phyloP scores from a whole-genome alignment of 2,797 vertebrate species.

The Sciaenops ocellatus region DNA sequence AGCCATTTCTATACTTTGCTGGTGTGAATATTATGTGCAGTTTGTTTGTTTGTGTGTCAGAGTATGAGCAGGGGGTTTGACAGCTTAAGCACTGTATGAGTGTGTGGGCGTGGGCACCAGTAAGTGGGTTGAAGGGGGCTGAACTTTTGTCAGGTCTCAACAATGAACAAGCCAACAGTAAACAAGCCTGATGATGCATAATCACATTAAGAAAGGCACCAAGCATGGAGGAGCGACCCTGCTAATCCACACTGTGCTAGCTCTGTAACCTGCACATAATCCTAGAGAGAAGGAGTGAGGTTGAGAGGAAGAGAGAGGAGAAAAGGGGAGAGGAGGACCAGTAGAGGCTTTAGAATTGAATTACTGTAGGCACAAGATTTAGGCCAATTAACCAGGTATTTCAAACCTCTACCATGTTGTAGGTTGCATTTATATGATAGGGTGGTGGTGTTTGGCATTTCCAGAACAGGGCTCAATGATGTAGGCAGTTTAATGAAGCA shows the following conservation, averaged over 20 bases:
- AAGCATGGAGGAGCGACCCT: conserved; percentile 88
- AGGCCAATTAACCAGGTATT: conserved; percentile 88
- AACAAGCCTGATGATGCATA: conserved; percentile 95
- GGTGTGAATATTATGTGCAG: conserved; percentile 36
- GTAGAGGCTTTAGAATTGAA: conserved; percentile 89
- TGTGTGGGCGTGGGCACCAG: conserved; percentile 78
- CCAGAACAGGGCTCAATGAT: conserved; percentile 24
- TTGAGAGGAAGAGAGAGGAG: conserved; percentile 66
- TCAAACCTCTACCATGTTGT: conserved; percentile 61
- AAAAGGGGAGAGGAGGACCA: conserved; percentile 78
- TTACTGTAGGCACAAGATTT: conserved; percentile 84
- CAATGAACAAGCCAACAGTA: conserved; percentile 88
- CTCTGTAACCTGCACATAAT: conserved; percentile 92
- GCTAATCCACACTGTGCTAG: conserved; percentile 86
- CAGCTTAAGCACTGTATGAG: conserved; percentile 71
- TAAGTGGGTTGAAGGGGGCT: conserved; percentile 85
- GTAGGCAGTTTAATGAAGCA: conserved; percentile 38
- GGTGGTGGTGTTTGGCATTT: conserved; percentile 7
- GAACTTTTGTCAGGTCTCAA: conserved; percentile 89
- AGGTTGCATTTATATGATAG: conserved; percentile 20
- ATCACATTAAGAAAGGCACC: conserved; percentile 92
- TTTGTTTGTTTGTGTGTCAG: conserved; percentile 65
- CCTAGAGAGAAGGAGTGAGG: conserved; percentile 79
- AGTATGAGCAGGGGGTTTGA: conserved; percentile 52
- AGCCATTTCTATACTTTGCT: conserved; percentile 7